Base-by-base conservation (phyloP, 2,888 invertebrate genomes). In the Rutpela maculata region DNA sequence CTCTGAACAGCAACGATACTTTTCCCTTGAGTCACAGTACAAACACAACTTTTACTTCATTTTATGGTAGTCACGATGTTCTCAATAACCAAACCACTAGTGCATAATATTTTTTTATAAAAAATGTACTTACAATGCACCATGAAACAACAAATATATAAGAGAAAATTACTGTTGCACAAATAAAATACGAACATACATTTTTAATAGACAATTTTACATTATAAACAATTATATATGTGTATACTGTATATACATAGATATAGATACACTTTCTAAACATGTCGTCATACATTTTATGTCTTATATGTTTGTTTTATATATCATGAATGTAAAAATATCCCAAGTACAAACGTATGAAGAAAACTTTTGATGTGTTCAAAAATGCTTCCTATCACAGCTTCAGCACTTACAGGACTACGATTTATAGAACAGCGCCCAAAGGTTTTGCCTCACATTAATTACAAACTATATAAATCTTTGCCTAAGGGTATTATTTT, bases 21-120 rank as follows among this genome's bases (percentile, higher is more conserved):
- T 88, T 91, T 79, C 91, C 91, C 7, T 83, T 91, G 68, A 91
- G 91, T 86, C 89, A 91, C 77, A 91, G 91, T 85, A 91, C 91
- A 71, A 91, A 91, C 83, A 91, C 91, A 69, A 91, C 91, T 67
- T 91, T 91, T 79, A 91, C 91, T 35, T 91, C 91, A 9, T 91
- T 91, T 84, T 91, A 91, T 80, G 91, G 91, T 56, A 91, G 91
- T 83, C 91, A 91, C 83, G 90, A 90, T 74, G 81, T 88, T 70
- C 79, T 88, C 22, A 86, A 86, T 76, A 82, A 82, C 70, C 85
- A 86, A 78, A 87, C 86, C 18, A 86, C 86, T 78, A 85, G 80
- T 74, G 84, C 87, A 65, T 86, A 83, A 83, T 77, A 62, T 35
- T 35, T 63, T 31, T 11, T 10, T 72, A 69, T 22, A 60, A 15